Conservation (phyloP, 2,113 vertebrate species). For the Cryptotis parvus region DNA sequence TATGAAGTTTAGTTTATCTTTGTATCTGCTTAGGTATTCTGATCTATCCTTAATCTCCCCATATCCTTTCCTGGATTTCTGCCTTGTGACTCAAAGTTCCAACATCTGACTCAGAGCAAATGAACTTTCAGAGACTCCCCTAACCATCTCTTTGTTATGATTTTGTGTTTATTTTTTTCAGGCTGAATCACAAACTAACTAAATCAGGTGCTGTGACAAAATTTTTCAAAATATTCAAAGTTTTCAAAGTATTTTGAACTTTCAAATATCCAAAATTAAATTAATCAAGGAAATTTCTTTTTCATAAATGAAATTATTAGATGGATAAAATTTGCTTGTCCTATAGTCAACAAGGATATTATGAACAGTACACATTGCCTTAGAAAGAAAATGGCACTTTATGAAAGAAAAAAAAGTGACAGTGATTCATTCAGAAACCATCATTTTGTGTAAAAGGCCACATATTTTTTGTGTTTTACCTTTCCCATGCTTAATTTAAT, state of each 20-base stretch:
- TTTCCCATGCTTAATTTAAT: neutral
- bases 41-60: neutral
- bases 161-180: neutral
- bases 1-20: neutral
- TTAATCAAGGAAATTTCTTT: neutral
- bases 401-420: neutral
- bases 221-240: neutral
- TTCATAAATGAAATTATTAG: neutral
- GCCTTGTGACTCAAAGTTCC: neutral
- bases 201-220: neutral
- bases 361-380: neutral
- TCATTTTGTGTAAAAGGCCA: slow-evolving; percentile 48
- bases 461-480: neutral
- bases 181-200: neutral
- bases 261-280: neutral
- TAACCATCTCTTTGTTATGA: neutral
- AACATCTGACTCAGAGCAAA: neutral
- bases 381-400: neutral
- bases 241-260: too few relatives aligned
- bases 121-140: neutral
- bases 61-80: neutral
- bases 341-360: neutral
- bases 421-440: neutral
- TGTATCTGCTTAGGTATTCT: neutral
- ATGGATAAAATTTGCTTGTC: neutral